These are phyloP conservation scores for Phalacrocorax aristotelis DNA, from an alignment of 2,113 vertebrate genomes.

Conservation along the genomic window DNA sequence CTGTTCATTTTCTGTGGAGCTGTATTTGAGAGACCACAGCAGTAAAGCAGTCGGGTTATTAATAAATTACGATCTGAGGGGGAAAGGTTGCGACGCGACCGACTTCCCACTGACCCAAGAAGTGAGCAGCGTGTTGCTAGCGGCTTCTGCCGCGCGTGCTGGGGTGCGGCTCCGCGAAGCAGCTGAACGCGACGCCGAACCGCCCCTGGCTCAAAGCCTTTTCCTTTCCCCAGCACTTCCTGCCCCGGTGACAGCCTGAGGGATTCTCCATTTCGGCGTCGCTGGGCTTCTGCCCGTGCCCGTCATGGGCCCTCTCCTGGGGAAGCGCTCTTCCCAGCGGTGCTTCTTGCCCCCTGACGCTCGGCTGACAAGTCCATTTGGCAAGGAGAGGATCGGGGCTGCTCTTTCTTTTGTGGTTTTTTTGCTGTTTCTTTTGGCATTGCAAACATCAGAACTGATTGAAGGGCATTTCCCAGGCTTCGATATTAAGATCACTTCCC, in stretches of 20 bases:
- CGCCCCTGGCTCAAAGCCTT: accelerated
- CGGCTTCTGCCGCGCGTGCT: neutral
- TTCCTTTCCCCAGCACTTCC: accelerated
- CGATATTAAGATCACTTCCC: neutral
- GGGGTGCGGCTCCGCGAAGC: neutral
- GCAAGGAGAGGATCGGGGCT: neutral
- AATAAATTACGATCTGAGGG: neutral
- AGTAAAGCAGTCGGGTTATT: neutral
- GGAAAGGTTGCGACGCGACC: neutral
- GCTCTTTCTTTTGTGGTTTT: neutral
- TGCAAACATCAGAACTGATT: neutral
- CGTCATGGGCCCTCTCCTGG: neutral
- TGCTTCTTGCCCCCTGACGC: neutral
- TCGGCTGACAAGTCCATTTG: neutral
- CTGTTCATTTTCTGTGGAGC: neutral
- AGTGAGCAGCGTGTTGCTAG: neutral
- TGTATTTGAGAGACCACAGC: neutral
- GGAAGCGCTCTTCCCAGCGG: neutral
- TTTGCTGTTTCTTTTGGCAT: neutral
- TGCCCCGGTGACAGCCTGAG: neutral
- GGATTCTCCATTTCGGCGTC: accelerated
- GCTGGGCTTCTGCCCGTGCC: neutral
- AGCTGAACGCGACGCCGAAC: neutral
- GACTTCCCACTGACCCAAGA: neutral
- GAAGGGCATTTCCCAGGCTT: neutral